Conservation (phyloP, 2,888 invertebrate genomes). For the Philonicus albiceps region DNA sequence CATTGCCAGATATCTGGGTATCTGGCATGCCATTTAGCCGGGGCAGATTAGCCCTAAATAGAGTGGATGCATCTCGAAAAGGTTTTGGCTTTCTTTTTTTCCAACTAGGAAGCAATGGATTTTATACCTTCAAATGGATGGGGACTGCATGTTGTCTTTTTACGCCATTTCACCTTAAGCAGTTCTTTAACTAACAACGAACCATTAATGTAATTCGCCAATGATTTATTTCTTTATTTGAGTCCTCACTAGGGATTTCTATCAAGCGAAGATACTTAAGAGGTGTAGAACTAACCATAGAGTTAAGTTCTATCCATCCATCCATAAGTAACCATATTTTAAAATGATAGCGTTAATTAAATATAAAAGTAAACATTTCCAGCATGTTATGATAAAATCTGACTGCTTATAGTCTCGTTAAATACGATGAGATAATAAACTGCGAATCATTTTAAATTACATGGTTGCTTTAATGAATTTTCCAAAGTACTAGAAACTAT, state of each 20-base stretch:
- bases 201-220: not conserved
- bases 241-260: not conserved
- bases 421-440: not conserved
- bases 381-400: not conserved
- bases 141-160: not conserved
- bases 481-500: not conserved
- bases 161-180: not conserved
- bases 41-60: slow-evolving; percentile 42
- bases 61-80: slow-evolving; percentile 16
- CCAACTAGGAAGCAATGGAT: not conserved
- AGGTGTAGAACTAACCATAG: not conserved
- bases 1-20: not conserved
- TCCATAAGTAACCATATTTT: not conserved
- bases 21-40: slow-evolving; percentile 46
- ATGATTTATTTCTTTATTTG: not conserved
- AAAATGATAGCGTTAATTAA: not conserved
- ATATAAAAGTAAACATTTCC: slow-evolving; percentile 3
- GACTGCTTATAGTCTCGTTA: not conserved
- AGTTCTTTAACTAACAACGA: not conserved
- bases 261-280: not conserved
- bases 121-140: not conserved
- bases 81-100: not conserved
- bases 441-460: not conserved
- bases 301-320: not conserved
- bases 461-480: not conserved